These are phyloP conservation scores for Heliconius erato DNA, from an alignment of 2,888 invertebrate species.

Conservation along the genomic window DNA sequence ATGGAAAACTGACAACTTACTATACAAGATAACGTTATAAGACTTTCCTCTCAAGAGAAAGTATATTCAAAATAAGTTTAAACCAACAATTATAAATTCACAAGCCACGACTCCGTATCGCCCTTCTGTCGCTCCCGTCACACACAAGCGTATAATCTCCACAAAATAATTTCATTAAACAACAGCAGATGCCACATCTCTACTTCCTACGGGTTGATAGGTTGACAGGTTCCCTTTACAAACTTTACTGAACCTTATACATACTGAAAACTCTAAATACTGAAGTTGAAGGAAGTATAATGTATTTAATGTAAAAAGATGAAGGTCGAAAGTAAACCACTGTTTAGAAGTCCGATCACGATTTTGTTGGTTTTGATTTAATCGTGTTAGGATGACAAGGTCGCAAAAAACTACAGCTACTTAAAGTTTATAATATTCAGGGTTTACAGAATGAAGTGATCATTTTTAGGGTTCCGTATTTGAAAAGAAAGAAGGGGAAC, in stretches of 20 bases:
- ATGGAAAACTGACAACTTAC: not conserved
- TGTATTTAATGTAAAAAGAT: slow-evolving; percentile 38
- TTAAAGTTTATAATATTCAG: not conserved
- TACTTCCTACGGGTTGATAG: slow-evolving; percentile 67
- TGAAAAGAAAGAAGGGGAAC: no score
- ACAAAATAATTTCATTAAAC: slow-evolving; percentile 73
- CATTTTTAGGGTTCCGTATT: not conserved
- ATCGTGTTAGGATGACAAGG: slow-evolving; percentile 44
- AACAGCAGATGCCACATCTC: slow-evolving; percentile 59
- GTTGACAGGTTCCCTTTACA: slow-evolving; percentile 58
- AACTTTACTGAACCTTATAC: slow-evolving; percentile 26
- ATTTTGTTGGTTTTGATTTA: slow-evolving; percentile 51
- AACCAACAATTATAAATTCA: slow-evolving; percentile 38
- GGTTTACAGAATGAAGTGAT: not conserved
- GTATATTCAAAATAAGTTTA: slow-evolving; percentile 27
- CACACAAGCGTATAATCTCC: slow-evolving; percentile 55
- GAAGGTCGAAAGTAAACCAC: slow-evolving; percentile 72
- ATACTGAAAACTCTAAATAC: slow-evolving; percentile 26
- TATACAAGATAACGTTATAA: not conserved
- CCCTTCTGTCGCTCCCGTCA: slow-evolving; percentile 50
- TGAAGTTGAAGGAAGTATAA: not conserved
- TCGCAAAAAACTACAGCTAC: slow-evolving; percentile 27
- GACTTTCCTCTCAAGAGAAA: slow-evolving; percentile 27
- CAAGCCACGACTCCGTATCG: slow-evolving; percentile 56
- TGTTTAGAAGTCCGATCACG: slow-evolving; percentile 61